Evolutionary conservation across 2,888 invertebrate genomes (phyloP), one percentile per base, ranked within the genome.

Genomic region (Coenonympha arcania): DNA sequence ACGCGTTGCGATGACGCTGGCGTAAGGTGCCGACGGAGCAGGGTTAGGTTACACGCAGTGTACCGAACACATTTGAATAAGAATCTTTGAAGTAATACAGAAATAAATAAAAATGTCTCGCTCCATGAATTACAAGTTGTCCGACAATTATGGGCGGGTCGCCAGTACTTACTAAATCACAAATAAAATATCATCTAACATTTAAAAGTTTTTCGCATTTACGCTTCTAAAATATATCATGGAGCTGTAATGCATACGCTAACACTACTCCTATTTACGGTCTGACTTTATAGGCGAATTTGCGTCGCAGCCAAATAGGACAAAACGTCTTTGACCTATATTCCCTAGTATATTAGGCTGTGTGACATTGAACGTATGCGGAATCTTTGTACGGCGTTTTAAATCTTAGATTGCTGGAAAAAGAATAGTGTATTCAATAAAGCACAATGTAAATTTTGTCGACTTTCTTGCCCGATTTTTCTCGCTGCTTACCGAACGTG

Each of bases 321-420:
- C 69, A 64, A 65, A 64, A 65, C 65, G 71, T 69, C 70, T 69
- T 63, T 77, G 73, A 76, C 74, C 74, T 56, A 66, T 65, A 70
- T 44, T 49, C 22, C 16, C 22, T 13, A 40, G 31, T 71, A 49
- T 49, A 30, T 43, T 28, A 39, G 15, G 15, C 30, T 24, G 34
- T 24, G 34, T 46, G 28, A 37, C 37, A 43, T 43, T 43, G 42
- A 42, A 31, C 42, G 9, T 36, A 20, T 30, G 9, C 24, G 18
- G 28, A 13, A 13, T 30, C 31, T 46, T 37, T 37, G 30, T 22
- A 16, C 37, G 16, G 30, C 30, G 37, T 37, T 31, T 28, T 43
- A 6, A 37, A 37, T 36, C 42, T 26, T 49, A 15, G 24, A 39
- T 37, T 11, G 22, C 30, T 37, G 9, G 9, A 37, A 28, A 19